phyloP scores from a whole-genome alignment of 2,888 invertebrate genomes.

The Ormia ochracea region DNA sequence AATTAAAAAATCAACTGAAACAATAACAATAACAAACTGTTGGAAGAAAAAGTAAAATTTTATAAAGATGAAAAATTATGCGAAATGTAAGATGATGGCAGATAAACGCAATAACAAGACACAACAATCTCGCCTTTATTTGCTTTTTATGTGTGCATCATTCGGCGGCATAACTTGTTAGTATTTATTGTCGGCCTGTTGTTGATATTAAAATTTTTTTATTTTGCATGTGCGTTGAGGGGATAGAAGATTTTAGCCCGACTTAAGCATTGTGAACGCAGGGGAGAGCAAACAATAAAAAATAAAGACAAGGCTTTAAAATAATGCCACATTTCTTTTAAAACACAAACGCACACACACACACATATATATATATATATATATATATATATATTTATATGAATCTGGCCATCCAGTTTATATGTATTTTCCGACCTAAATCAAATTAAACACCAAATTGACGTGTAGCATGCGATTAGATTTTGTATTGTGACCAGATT shows the following conservation, averaged over 20 bases:
- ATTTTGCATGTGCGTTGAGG: too few species aligned
- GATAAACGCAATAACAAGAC: slow-evolving; percentile 37
- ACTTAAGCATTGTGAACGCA: too few species aligned
- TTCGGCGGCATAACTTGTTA: not conserved
- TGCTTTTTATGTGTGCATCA: not conserved
- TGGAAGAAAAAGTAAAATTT: not conserved
- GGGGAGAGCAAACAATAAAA: too few species aligned
- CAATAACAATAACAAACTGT: slow-evolving; percentile 22
- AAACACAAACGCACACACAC: too few species aligned
- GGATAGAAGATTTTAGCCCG: too few species aligned
- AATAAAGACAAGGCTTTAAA: too few species aligned
- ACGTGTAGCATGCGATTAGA: too few species aligned
- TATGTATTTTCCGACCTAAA: not conserved
- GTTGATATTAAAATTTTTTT: not conserved
- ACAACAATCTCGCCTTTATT: not conserved
- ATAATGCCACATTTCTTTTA: too few species aligned
- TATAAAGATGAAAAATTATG: not conserved
- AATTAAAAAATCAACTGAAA: slow-evolving; percentile 26
- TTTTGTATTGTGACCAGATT: too few species aligned
- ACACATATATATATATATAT: too few species aligned
- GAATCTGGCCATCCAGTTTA: too few species aligned
- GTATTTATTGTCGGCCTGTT: slow-evolving; percentile 10
- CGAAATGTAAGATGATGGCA: slow-evolving; percentile 10
- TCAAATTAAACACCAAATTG: slow-evolving; percentile 9
- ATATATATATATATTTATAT: too few species aligned